Percentiles rank a stretch among this genome's conserved stretches.
phyloP scores from a whole-genome alignment of 1,140 invertebrate genomes.

The Telenomus remus region DNA sequence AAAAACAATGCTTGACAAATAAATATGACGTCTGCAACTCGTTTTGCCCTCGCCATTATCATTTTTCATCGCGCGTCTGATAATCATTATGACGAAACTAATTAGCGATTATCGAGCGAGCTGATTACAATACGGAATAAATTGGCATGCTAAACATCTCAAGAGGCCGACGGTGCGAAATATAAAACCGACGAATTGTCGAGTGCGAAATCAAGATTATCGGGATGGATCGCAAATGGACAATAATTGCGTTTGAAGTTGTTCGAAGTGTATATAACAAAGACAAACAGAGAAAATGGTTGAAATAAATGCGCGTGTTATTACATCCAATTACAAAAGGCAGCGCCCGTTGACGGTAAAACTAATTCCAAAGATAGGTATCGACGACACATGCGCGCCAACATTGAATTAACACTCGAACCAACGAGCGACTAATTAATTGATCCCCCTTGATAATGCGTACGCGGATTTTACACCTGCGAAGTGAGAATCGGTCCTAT shows the following conservation, averaged over 20 bases:
- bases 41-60: too few species aligned
- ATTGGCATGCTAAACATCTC: conserved; percentile 1
- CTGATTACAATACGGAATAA: not conserved
- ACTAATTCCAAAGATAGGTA: conserved; percentile 70
- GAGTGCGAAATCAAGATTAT: conserved; percentile 47
- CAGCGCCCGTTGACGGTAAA: conserved; percentile 25
- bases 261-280: too few species aligned
- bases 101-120: not conserved
- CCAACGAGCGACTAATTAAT: conserved; percentile 65
- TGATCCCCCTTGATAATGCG: conserved; percentile 65
- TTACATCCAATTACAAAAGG: conserved; percentile 66
- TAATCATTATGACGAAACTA: too few species aligned
- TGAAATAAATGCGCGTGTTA: conserved; percentile 55
- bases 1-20: conserved; percentile 1
- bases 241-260: conserved; percentile 36
- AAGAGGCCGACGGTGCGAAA: not conserved
- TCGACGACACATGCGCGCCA: conserved; percentile 66
- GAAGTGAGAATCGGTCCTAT: conserved; percentile 38
- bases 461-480: conserved; percentile 52
- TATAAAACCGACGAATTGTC: too few species aligned
- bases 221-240: conserved; percentile 14
- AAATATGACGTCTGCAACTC: not conserved
- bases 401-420: conserved; percentile 70
- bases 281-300: conserved; percentile 56
- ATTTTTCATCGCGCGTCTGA: too few species aligned